A percentile compares a stretch with the other conserved stretches of the same genome.
Conservation (phyloP, 2,888 invertebrate species). For the Spilosoma lubricipeda region DNA sequence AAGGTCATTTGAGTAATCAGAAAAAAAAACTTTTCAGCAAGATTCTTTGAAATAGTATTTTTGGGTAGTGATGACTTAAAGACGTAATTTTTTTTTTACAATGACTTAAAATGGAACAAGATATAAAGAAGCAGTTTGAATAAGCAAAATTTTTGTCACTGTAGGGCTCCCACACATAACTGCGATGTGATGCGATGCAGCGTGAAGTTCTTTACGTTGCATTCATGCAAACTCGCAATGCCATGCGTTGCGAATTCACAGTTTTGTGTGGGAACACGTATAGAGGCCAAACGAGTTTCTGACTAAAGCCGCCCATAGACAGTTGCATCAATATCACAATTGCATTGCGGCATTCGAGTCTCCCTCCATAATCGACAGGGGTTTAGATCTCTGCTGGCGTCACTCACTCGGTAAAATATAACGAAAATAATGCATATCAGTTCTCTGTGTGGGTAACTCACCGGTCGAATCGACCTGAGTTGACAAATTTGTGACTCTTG, state of each 20-base stretch:
- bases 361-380: not conserved
- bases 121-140: not conserved
- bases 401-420: too few relatives aligned
- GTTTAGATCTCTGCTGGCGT: too few relatives aligned
- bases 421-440: too few relatives aligned
- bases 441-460: not conserved
- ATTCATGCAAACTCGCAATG: too few relatives aligned
- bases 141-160: too few relatives aligned
- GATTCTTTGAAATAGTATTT: conserved; percentile 24
- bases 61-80: conserved; percentile 28
- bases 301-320: too few relatives aligned
- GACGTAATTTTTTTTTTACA: conserved; percentile 1
- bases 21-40: conserved; percentile 19
- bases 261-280: too few relatives aligned
- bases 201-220: too few relatives aligned
- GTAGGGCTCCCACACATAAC: too few relatives aligned
- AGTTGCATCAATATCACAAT: too few relatives aligned
- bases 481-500: not conserved
- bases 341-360: not conserved
- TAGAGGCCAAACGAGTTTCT: not conserved
- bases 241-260: too few relatives aligned
- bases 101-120: not conserved
- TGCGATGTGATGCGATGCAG: too few relatives aligned
- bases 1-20: conserved; percentile 20
- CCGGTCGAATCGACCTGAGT: not conserved